These are phyloP conservation scores for Eremobia ochroleuca DNA, from an alignment of 2,888 invertebrate genomes.

Conservation along the genomic window DNA sequence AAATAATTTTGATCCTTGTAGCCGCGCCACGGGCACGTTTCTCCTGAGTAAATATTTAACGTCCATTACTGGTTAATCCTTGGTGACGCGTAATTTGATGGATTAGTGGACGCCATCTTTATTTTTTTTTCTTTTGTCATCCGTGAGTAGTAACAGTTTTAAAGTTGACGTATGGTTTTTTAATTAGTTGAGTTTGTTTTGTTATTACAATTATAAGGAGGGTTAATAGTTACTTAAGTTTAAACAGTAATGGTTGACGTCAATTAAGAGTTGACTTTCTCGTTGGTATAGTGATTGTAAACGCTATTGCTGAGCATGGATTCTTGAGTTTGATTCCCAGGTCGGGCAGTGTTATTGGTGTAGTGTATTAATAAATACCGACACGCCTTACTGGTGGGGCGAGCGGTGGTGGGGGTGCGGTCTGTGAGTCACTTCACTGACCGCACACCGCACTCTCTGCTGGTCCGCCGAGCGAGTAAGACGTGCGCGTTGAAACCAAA, in stretches of 20 bases:
- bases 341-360: neutral
- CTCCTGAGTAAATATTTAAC: slow-evolving; percentile 80
- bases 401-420: too few relatives aligned
- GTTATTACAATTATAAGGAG: neutral
- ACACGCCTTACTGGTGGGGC: too few relatives aligned
- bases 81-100: slow-evolving; percentile 73
- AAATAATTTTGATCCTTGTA: slow-evolving; percentile 81
- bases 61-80: slow-evolving; percentile 86
- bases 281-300: neutral
- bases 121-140: slow-evolving; percentile 62
- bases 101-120: slow-evolving; percentile 76
- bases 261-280: too few relatives aligned
- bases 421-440: too few relatives aligned
- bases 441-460: too few relatives aligned
- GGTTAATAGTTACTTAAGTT: neutral
- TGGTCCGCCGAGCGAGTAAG: too few relatives aligned
- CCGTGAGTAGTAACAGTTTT: slow-evolving; percentile 30
- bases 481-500: too few relatives aligned
- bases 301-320: neutral
- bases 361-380: too few relatives aligned
- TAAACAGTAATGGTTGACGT: neutral
- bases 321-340: neutral
- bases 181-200: slow-evolving; percentile 43
- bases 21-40: slow-evolving; percentile 80
- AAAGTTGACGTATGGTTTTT: slow-evolving; percentile 35